These are phyloP conservation scores for Ceratotherium simum DNA, from an alignment of 2,113 vertebrate genomes.

Conservation along the genomic window DNA sequence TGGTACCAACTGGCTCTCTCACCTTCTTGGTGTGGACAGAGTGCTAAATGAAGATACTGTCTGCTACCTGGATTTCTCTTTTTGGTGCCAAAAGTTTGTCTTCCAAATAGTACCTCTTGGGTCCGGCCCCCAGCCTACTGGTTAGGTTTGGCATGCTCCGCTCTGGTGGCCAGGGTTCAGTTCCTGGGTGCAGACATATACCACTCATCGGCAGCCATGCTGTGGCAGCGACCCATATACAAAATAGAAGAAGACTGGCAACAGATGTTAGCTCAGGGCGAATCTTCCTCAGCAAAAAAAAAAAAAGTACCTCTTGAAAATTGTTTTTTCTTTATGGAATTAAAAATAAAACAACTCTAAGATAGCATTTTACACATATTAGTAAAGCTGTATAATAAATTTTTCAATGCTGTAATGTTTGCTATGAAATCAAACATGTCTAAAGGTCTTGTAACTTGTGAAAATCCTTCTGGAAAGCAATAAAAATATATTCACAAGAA, in stretches of 20 bases:
- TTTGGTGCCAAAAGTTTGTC: neutral
- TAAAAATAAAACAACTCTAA: neutral
- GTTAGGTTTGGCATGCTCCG: no score
- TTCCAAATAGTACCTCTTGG: neutral
- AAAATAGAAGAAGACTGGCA: no score
- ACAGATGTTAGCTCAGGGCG: no score
- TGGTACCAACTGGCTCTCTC: neutral
- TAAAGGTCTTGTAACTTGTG: neutral
- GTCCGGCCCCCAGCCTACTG: no score
- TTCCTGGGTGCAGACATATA: no score
- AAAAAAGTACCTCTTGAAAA: neutral
- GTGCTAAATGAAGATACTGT: neutral
- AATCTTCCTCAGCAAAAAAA: no score
- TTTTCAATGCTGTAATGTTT: neutral
- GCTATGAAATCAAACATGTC: neutral
- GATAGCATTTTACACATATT: neutral
- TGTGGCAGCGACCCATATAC: no score
- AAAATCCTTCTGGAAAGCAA: neutral
- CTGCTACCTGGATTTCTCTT: neutral
- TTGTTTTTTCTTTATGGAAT: neutral
- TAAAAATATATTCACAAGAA: neutral
- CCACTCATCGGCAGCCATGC: no score
- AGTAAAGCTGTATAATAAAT: conserved; percentile 8
- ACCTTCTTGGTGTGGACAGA: neutral
- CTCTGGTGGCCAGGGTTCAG: no score